phyloP scores from a whole-genome alignment of 2,888 invertebrate species.

The Gastrophysa polygoni region DNA sequence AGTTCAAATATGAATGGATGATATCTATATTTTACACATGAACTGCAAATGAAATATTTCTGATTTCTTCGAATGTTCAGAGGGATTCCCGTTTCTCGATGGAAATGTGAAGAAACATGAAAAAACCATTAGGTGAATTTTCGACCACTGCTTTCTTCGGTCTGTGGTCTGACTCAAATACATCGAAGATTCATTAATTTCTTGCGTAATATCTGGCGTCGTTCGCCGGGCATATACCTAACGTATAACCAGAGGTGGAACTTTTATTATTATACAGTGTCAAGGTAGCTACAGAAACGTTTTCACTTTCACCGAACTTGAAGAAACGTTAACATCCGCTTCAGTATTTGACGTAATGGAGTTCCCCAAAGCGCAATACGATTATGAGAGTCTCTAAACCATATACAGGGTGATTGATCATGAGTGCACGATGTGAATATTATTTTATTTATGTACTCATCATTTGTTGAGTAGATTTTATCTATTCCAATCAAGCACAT shows the following conservation, averaged over 20 bases:
- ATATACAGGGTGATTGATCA: neutral
- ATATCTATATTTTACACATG: no score
- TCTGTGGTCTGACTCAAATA: slow-evolving; percentile 16
- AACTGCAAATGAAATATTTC: no score
- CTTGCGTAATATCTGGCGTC: slow-evolving; percentile 26
- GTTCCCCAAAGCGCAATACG: slow-evolving; percentile 28
- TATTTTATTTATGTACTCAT: no score
- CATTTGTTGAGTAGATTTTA: no score
- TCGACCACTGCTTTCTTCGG: neutral
- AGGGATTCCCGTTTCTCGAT: neutral
- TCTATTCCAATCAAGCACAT: no score
- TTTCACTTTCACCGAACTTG: slow-evolving; percentile 46
- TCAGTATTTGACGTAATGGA: slow-evolving; percentile 28
- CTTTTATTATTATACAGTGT: slow-evolving; percentile 38
- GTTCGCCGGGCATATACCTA: slow-evolving; percentile 24
- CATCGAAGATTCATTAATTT: slow-evolving; percentile 13
- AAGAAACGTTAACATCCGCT: slow-evolving; percentile 39
- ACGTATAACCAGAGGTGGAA: slow-evolving; percentile 9
- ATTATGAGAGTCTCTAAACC: neutral
- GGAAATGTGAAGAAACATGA: neutral
- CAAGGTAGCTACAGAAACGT: slow-evolving; percentile 39
- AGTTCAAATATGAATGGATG: no score
- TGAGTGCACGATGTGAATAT: no score
- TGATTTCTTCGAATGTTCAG: no score
- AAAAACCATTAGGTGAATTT: no score